A percentile compares a stretch with the other conserved stretches of the same genome.
These are phyloP conservation scores for Tenodera sinensis DNA, from an alignment of 2,888 invertebrate genomes.

Conservation along the genomic window DNA sequence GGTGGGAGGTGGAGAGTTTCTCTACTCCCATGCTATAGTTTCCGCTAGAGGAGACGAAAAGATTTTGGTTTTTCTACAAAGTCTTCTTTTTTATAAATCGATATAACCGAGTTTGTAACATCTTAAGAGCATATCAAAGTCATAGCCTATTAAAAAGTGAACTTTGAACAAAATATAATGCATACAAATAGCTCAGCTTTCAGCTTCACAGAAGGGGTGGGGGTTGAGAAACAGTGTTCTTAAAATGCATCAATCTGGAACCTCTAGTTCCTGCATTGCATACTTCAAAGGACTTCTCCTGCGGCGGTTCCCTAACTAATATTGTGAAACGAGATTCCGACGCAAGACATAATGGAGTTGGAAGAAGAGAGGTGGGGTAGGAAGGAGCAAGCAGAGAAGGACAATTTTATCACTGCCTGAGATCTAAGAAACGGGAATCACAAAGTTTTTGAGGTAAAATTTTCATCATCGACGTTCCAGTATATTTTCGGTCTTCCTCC, in stretches of 20 bases:
- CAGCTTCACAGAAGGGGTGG: neutral
- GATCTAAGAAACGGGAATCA: constrained; percentile 8
- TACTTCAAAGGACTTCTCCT: constrained; percentile 9
- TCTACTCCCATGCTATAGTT: neutral
- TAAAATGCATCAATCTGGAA: constrained; percentile 6
- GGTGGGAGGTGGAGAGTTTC: too few species aligned
- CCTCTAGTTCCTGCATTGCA: neutral
- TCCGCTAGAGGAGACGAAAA: neutral
- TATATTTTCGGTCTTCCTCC: neutral
- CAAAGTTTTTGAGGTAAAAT: constrained; percentile 4
- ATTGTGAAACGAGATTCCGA: constrained; percentile 4
- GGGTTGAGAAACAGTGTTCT: neutral
- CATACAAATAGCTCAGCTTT: neutral
- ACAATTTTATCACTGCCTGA: constrained; percentile 7
- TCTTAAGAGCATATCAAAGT: neutral
- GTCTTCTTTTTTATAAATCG: neutral
- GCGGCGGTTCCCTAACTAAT: constrained; percentile 9
- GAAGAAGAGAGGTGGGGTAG: neutral
- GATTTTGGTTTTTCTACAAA: neutral
- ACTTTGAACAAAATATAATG: neutral
- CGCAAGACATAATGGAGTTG: neutral
- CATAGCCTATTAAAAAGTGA: neutral
- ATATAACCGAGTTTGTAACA: neutral
- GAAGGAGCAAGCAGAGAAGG: neutral
- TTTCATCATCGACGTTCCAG: neutral